A percentile compares a stretch with the other conserved stretches of the same genome.
Evolutionary conservation across 2,888 invertebrate species (phyloP).

Genomic region (Thera britannica): DNA sequence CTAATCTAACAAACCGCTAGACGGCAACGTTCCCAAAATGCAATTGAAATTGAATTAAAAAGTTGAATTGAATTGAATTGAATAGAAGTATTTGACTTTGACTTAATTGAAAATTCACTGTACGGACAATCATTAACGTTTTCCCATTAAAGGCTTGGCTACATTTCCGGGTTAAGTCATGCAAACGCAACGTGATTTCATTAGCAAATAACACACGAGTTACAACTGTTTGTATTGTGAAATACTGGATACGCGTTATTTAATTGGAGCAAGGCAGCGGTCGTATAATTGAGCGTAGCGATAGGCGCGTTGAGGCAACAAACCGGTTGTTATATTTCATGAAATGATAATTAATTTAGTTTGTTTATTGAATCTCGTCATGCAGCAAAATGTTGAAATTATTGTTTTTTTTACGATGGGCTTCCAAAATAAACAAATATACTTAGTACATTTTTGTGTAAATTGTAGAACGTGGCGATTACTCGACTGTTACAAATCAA

Average conservation of each 20-base stretch:
- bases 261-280: not conserved
- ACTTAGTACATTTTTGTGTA: too few relatives aligned
- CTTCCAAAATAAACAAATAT: too few relatives aligned
- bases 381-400: too few relatives aligned
- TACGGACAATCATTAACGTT: not conserved
- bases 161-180: constrained; percentile 11
- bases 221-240: constrained; percentile 9
- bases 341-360: not conserved
- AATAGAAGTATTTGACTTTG: not conserved
- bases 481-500: too few relatives aligned
- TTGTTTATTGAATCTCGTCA: too few relatives aligned
- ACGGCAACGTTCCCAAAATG: too few relatives aligned
- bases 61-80: too few relatives aligned
- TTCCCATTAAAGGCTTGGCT: not conserved
- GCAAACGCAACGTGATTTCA: constrained; percentile 15
- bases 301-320: not conserved
- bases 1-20: too few relatives aligned
- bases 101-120: not conserved
- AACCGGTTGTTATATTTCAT: not conserved
- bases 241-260: constrained; percentile 3
- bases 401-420: too few relatives aligned
- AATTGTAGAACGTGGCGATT: too few relatives aligned
- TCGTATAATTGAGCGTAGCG: not conserved
- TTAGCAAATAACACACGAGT: constrained; percentile 11
- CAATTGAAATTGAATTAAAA: too few relatives aligned